Evolutionary conservation across 2,888 invertebrate genomes (phyloP).

Genomic region (Agonopterix heracliana): DNA sequence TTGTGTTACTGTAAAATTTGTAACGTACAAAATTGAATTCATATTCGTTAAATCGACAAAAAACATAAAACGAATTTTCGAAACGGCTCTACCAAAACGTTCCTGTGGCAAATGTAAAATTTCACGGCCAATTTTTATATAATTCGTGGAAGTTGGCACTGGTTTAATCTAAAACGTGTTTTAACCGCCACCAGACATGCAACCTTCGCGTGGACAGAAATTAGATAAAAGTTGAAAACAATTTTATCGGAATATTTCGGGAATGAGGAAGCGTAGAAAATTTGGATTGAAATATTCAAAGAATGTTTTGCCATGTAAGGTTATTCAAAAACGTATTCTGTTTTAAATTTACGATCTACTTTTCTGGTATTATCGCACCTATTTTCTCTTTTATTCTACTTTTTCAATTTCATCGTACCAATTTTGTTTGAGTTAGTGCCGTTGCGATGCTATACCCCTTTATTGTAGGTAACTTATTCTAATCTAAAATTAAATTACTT

Average conservation of each 20-base stretch:
- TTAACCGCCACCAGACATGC: conserved; percentile 58
- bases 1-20: no score
- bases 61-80: conserved; percentile 33
- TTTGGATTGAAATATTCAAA: conserved; percentile 21
- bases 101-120: conserved; percentile 59
- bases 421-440: background rate
- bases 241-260: conserved; percentile 27
- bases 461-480: no score
- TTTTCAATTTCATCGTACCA: conserved; percentile 7
- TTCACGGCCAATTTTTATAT: conserved; percentile 73
- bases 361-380: conserved; percentile 7
- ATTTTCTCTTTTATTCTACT: conserved; percentile 5
- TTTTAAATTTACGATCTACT: conserved; percentile 8
- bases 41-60: conserved; percentile 20
- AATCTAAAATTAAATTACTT: no score
- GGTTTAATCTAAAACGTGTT: conserved; percentile 63
- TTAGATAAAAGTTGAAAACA: conserved; percentile 54
- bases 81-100: conserved; percentile 32
- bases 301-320: conserved; percentile 11
- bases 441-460: no score
- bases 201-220: conserved; percentile 41
- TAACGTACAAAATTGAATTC: background rate
- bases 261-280: conserved; percentile 31
- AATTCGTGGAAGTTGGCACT: conserved; percentile 66
- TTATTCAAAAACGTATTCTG: conserved; percentile 7